Conservation (phyloP, 2,113 vertebrate species). For the Saguinus imperator region DNA sequence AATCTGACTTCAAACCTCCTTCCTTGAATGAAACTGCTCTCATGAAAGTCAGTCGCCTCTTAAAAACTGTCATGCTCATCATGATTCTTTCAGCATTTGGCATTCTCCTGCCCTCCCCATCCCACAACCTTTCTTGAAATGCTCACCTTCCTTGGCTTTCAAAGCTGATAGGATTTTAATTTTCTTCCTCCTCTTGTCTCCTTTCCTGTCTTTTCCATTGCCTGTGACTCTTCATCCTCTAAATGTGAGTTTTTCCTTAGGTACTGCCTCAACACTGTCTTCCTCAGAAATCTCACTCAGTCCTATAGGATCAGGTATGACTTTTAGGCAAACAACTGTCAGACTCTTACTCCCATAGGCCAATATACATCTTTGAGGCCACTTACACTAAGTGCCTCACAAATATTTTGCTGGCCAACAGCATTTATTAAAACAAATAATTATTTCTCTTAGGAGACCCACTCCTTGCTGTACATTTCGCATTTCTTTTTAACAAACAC, state of each 20-base stretch:
- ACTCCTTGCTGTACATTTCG: background rate
- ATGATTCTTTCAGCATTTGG: background rate
- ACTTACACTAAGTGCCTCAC: background rate
- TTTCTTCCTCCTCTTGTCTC: slow-evolving; percentile 4
- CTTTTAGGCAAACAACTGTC: background rate
- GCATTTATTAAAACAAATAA: background rate
- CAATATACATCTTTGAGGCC: background rate
- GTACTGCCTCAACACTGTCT: background rate
- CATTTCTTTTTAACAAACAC: slow-evolving; percentile 19
- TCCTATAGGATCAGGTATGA: background rate
- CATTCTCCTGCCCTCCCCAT: background rate
- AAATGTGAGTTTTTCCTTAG: background rate
- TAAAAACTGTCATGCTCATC: slow-evolving; percentile 13
- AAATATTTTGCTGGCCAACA: background rate
- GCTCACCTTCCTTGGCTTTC: background rate
- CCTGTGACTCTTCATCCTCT: background rate
- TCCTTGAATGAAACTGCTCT: slow-evolving; percentile 20
- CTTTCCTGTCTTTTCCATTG: background rate
- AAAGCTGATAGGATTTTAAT: background rate
- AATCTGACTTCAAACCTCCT: slow-evolving; percentile 8
- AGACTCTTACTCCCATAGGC: background rate
- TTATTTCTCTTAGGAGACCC: background rate
- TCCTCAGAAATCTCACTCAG: background rate
- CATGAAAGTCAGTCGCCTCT: slow-evolving; percentile 20
- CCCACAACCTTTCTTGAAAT: background rate